Conservation (phyloP, 2,888 invertebrate species). For the Plebejus anna region DNA sequence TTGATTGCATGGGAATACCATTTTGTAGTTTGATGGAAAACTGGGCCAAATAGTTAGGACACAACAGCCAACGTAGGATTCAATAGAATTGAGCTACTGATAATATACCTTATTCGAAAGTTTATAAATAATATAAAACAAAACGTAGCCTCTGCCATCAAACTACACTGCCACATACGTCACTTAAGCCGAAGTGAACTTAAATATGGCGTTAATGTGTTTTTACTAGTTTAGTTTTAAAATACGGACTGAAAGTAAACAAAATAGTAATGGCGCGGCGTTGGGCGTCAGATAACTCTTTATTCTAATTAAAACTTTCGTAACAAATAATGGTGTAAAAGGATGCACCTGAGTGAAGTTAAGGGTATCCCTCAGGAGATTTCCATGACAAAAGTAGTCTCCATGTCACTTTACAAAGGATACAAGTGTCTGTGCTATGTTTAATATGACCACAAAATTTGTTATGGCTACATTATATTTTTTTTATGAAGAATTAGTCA, state of each 20-base stretch:
- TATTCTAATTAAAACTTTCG: conserved; percentile 14
- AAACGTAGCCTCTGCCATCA: conserved; percentile 31
- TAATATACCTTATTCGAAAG: too few species aligned
- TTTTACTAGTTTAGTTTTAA: conserved; percentile 49
- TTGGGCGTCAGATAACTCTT: conserved; percentile 41
- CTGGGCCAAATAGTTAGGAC: too few species aligned
- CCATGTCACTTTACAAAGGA: background rate
- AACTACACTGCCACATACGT: conserved; percentile 46
- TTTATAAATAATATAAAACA: background rate
- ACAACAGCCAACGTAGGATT: too few species aligned
- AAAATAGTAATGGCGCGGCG: conserved; percentile 44
- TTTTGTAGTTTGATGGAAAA: too few species aligned
- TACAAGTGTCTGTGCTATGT: background rate
- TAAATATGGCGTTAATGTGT: conserved; percentile 53
- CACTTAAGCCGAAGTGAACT: conserved; percentile 51
- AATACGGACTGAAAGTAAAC: conserved; percentile 48
- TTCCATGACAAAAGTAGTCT: background rate
- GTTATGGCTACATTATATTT: too few species aligned
- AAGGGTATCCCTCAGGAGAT: background rate
- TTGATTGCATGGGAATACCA: too few species aligned
- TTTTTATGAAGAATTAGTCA: too few species aligned
- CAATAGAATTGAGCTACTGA: too few species aligned
- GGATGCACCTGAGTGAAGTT: conserved; percentile 1
- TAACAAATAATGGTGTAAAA: conserved; percentile 3
- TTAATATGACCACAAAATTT: too few species aligned